Conservation (phyloP, 2,888 invertebrate genomes). For the Drosophila kanekoi region DNA sequence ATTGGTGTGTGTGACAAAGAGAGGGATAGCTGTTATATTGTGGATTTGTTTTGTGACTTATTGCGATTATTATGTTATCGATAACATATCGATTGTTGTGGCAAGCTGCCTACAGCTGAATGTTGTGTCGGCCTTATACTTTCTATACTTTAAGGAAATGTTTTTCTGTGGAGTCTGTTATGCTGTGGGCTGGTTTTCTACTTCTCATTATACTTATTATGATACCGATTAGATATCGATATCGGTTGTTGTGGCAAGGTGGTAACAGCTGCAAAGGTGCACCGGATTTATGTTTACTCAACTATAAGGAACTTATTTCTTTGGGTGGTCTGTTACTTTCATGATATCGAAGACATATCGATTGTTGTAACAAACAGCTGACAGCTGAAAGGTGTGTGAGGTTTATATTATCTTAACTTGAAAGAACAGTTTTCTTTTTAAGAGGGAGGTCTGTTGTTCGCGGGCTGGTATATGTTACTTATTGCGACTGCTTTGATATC, state of each 20-base stretch:
- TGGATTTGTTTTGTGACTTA: slow-evolving; percentile 1
- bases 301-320: neutral
- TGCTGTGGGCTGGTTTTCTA: slow-evolving; percentile 1
- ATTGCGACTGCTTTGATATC: neutral
- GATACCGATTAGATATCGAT: no score
- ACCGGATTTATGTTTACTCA: no score
- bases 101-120: neutral
- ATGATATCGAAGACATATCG: neutral
- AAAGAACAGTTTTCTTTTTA: neutral
- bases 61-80: slow-evolving; percentile 5
- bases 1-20: neutral
- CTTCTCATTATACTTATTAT: no score
- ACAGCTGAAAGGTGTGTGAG: neutral
- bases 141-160: neutral
- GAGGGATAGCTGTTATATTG: slow-evolving; percentile 6
- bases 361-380: neutral
- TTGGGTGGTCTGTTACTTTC: neutral
- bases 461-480: neutral
- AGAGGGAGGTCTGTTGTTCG: neutral
- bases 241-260: no score
- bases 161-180: neutral
- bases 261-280: no score
- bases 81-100: slow-evolving; percentile 18
- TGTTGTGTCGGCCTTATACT: neutral
- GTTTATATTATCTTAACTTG: neutral